These are phyloP conservation scores for Eupeodes corollae DNA, from an alignment of 1,140 invertebrate species.

Conservation along the genomic window DNA sequence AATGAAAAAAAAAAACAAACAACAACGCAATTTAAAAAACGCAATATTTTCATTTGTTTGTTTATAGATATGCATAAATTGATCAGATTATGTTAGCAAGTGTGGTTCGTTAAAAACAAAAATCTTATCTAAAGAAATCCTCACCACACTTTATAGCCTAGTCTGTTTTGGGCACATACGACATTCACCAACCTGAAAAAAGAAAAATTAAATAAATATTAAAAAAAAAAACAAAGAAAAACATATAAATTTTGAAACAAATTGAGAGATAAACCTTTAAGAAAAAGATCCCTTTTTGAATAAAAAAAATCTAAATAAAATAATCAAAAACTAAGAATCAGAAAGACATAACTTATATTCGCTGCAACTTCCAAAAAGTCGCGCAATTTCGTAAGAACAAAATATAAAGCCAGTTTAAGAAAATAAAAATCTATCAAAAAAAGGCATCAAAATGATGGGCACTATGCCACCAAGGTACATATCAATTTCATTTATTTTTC, in stretches of 20 bases:
- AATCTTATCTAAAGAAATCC: conserved; percentile 13
- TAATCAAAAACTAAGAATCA: conserved; percentile 10
- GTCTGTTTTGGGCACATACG: conserved; percentile 29
- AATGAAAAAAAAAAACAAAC: too few relatives aligned
- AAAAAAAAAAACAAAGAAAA: conserved; percentile 3
- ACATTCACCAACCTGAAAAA: conserved; percentile 33
- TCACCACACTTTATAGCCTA: conserved; percentile 29
- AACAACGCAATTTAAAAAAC: too few relatives aligned
- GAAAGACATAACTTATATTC: conserved; percentile 1
- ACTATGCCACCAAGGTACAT: conserved; percentile 39
- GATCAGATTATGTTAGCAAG: conserved; percentile 37
- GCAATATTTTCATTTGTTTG: too few relatives aligned
- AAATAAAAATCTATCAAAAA: conserved; percentile 9
- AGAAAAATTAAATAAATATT: conserved; percentile 5
- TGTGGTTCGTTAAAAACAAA: conserved; percentile 13
- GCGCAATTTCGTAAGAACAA: conserved; percentile 7
- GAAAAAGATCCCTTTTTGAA: not conserved
- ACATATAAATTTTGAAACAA: not conserved
- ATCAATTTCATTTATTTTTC: not conserved
- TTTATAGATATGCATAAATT: conserved; percentile 14
- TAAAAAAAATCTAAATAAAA: conserved; percentile 11
- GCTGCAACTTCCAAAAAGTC: conserved; percentile 4
- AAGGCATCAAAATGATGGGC: conserved; percentile 35
- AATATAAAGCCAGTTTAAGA: conserved; percentile 17
- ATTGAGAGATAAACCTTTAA: conserved; percentile 12